A percentile compares a stretch with the other conserved stretches of the same genome.
Conservation (phyloP, 2,113 vertebrate species). For the Odocoileus virginianus region DNA sequence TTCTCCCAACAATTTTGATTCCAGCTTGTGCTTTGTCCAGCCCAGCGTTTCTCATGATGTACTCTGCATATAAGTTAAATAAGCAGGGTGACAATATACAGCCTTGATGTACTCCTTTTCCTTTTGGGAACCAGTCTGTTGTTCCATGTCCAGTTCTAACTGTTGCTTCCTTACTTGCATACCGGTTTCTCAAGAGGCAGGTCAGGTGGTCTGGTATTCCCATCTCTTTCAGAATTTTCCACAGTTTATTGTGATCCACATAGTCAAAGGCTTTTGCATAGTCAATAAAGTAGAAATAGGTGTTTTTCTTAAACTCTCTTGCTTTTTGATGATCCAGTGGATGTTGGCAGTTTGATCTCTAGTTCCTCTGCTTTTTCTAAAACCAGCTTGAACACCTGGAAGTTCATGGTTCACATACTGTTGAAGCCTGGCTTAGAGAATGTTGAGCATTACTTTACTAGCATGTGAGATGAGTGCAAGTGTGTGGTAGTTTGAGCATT, state of each 20-base stretch:
- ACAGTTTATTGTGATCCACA: not conserved
- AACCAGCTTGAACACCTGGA: not conserved
- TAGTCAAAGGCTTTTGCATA: not conserved
- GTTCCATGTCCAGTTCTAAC: not conserved
- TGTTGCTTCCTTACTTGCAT: not conserved
- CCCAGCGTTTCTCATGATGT: not conserved
- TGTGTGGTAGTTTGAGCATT: not conserved
- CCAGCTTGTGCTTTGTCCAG: not conserved
- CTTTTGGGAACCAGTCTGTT: not conserved
- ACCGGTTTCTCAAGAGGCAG: not conserved
- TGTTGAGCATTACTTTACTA: not conserved
- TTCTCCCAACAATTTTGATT: not conserved
- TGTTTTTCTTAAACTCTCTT: rapidly evolving
- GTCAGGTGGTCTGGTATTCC: not conserved
- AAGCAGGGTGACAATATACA: not conserved
- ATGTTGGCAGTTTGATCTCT: not conserved
- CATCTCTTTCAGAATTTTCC: not conserved
- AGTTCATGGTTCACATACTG: not conserved
- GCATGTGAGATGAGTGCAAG: not conserved
- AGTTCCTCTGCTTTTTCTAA: not conserved
- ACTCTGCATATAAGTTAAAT: not conserved
- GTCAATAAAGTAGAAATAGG: not conserved
- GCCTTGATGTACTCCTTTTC: not conserved
- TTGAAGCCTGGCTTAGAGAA: not conserved
- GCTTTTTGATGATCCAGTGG: not conserved